Evolutionary conservation across 1,140 invertebrate genomes (phyloP).

Genomic region (Drosophila melanica): DNA sequence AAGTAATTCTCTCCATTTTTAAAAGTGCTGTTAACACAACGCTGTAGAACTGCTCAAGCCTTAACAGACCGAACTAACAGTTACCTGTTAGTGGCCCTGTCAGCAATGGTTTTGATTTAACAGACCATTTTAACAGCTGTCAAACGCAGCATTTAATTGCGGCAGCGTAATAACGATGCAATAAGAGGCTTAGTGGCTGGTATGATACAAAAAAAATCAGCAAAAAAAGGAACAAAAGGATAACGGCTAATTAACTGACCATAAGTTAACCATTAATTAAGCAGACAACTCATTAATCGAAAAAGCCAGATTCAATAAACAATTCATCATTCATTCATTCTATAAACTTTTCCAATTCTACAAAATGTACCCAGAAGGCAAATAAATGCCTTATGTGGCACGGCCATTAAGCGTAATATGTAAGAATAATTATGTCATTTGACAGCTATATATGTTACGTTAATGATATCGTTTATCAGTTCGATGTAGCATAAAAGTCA

Average conservation of each 20-base stretch:
- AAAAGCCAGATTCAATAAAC: neutral
- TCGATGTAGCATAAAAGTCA: too few species aligned
- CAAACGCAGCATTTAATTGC: neutral
- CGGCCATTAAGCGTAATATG: neutral
- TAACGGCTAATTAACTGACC: slow-evolving; percentile 26
- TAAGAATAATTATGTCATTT: neutral
- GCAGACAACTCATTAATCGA: slow-evolving; percentile 13
- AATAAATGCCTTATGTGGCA: neutral
- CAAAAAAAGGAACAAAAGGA: slow-evolving; percentile 2
- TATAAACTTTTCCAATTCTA: neutral
- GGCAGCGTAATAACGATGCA: slow-evolving; percentile 2
- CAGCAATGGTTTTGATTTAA: neutral
- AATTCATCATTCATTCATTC: too few species aligned
- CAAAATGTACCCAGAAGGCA: neutral
- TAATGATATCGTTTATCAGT: too few species aligned
- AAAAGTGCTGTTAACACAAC: neutral
- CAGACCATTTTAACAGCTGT: slow-evolving; percentile 5
- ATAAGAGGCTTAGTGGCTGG: slow-evolving; percentile 24
- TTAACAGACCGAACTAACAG: slow-evolving; percentile 4
- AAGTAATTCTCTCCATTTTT: neutral
- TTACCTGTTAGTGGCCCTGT: neutral
- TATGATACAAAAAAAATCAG: neutral
- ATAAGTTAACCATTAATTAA: slow-evolving; percentile 43
- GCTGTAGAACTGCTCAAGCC: neutral
- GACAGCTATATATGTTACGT: neutral